Base-by-base conservation (phyloP, 2,888 invertebrate species). In the Thalpophila matura region DNA sequence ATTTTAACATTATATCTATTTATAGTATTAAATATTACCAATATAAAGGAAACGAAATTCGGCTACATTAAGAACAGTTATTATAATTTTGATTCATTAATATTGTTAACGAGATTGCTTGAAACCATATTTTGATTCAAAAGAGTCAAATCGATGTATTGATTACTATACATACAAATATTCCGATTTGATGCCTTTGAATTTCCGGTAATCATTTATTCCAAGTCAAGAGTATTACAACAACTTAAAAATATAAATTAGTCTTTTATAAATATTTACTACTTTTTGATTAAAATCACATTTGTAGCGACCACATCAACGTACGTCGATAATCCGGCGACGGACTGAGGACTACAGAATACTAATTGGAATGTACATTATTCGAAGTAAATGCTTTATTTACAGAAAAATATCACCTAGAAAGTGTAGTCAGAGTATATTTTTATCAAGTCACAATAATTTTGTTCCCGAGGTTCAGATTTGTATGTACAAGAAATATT, bases 291-390 rank as follows among this genome's bases (percentile, higher is more conserved):
- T 68, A 29, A 55, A 60, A 38, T 51, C 51, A 68, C 31, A 9
- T 29, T 73, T 82, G 76, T 81, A 82, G 74, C 58, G 55, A 59
- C 33, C 45, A 72, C 38, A 67, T 38, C 33, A 42, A 33, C 24
- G 18, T 69, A 67, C n/a, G 68, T 60, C 53, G 31, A 69, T 54
- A 68, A 59, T 75, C 59, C 70, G 69, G 82, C 71, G 72, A 82
- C 77, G 86, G 87, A 91, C 87, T 89, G 89, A 89, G 86, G 85
- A 74, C 66, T 80, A 84, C 61, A 79, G 76, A 68, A 79, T 87
- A 89, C 65, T 86, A 82, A 87, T 79, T 92, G 93, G 93, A 93
- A 93, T 93, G 92, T 92, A 85, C 66, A 77, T 72, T 81, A 86
- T 82, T 84, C 77, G 74, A 89, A 86, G 81, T 91, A 92, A 91